Evolutionary conservation across 2,113 vertebrate species (phyloP).

Genomic region (Fregata magnificens): DNA sequence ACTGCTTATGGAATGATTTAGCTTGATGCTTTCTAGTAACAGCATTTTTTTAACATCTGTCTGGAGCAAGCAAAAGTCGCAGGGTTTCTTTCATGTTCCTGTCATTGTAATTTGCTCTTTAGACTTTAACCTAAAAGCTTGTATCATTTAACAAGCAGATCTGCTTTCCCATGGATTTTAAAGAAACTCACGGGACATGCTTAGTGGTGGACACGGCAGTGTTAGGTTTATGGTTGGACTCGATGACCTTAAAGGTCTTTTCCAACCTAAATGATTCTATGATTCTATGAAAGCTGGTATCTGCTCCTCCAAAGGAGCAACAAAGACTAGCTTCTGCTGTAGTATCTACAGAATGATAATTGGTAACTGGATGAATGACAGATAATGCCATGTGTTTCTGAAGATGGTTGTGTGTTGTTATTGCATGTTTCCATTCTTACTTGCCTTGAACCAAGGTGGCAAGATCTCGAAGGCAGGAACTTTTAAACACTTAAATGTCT

Average conservation of each 20-base stretch:
- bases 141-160: neutral
- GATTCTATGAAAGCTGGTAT: neutral
- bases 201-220: neutral
- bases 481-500: neutral
- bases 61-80: neutral
- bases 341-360: neutral
- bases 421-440: accelerated
- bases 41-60: neutral
- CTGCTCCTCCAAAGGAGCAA: neutral
- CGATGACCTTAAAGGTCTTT: neutral
- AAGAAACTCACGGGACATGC: neutral
- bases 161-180: neutral
- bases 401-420: neutral
- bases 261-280: neutral
- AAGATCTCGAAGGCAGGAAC: neutral
- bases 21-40: neutral
- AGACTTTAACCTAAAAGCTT: neutral
- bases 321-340: neutral
- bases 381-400: neutral
- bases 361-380: neutral
- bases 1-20: neutral
- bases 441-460: neutral
- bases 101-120: neutral
- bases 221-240: neutral
- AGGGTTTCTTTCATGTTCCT: neutral